These are phyloP conservation scores for Miichthys miiuy DNA, from an alignment of 2,797 vertebrate genomes.

Conservation along the genomic window DNA sequence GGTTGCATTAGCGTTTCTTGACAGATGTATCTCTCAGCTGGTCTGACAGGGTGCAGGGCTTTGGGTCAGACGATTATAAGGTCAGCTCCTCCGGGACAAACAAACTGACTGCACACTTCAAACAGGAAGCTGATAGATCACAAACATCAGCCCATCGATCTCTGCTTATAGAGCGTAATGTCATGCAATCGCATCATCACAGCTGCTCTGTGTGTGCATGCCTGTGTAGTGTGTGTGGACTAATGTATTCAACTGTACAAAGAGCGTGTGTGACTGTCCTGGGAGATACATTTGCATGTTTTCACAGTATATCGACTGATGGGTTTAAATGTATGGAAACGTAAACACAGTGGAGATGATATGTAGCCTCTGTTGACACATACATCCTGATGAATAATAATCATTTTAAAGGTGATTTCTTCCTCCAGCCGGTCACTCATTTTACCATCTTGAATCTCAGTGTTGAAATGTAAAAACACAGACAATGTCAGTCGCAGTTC, in stretches of 20 bases:
- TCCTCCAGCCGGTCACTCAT: background rate
- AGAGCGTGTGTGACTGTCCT: background rate
- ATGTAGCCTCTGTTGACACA: background rate
- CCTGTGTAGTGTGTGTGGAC: background rate
- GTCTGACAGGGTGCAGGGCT: conserved; percentile 6
- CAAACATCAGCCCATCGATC: conserved; percentile 57
- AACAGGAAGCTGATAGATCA: conserved; percentile 66
- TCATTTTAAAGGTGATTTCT: background rate
- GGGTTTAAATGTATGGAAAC: background rate
- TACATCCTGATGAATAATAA: background rate
- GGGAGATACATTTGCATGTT: background rate
- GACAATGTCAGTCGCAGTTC: background rate
- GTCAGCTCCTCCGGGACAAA: conserved; percentile 51
- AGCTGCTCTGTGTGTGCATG: background rate
- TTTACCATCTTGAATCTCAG: background rate
- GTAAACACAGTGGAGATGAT: background rate
- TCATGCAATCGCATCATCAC: conserved; percentile 23
- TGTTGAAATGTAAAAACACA: background rate
- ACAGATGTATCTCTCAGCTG: conserved; percentile 34
- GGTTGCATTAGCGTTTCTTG: background rate
- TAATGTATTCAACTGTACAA: conserved; percentile 9
- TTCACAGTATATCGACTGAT: background rate
- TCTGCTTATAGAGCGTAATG: conserved; percentile 32
- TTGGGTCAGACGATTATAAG: conserved; percentile 49
- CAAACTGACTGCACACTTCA: conserved; percentile 41